Conservation (phyloP, 2,113 vertebrate genomes). For the Alouatta palliata region DNA sequence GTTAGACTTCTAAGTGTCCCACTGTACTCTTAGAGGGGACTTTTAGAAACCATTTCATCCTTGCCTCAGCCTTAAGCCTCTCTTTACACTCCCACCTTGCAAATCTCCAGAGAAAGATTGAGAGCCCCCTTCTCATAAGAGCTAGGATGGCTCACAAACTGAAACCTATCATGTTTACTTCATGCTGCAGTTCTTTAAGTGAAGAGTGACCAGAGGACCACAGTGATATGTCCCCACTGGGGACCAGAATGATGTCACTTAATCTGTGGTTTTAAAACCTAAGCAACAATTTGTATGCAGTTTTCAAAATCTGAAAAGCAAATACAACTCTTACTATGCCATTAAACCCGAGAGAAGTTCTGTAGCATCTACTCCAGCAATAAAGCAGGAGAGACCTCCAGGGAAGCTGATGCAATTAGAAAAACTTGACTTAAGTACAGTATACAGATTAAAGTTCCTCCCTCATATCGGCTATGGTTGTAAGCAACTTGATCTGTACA, state of each 20-base stretch:
- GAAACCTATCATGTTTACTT: not conserved
- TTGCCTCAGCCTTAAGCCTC: not conserved
- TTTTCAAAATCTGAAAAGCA: conserved; percentile 49
- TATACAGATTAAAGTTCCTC: conserved; percentile 41
- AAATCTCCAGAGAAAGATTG: not conserved
- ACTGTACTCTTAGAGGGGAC: not conserved
- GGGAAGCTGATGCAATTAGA: conserved; percentile 41
- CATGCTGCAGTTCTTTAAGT: not conserved
- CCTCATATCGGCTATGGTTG: not conserved
- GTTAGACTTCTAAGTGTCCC: not conserved
- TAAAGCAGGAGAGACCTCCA: conserved; percentile 44
- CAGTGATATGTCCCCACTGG: not conserved
- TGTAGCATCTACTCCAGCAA: not conserved
- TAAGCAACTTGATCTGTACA: not conserved
- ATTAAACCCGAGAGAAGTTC: conserved; percentile 22
- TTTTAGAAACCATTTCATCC: not conserved
- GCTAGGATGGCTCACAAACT: not conserved
- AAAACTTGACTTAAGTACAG: conserved; percentile 65
- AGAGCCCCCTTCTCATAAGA: not conserved
- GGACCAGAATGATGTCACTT: not conserved
- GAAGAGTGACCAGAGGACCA: not conserved
- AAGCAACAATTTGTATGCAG: conserved; percentile 11
- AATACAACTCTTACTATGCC: conserved; percentile 26
- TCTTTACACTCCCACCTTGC: not conserved
- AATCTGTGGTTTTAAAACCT: conserved; percentile 19